Evolutionary conservation across 53 echinoderm and acorn worm genomes (phyloP), one percentile per base, ranked within the genome.

Genomic region (Holothuria scabra): DNA sequence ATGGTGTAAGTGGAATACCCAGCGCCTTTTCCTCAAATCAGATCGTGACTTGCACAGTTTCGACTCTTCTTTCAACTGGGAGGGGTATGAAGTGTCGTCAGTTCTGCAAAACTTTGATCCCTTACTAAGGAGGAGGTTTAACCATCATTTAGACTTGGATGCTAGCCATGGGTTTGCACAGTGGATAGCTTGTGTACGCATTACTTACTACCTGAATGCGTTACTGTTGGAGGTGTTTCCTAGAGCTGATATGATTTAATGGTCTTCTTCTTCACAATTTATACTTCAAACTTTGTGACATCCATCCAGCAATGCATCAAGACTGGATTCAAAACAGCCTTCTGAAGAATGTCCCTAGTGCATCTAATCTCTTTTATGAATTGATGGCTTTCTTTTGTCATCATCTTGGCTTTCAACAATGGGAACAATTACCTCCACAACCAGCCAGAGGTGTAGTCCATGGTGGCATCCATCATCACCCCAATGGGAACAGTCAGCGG

Each of bases 131-230:
- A 79, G 12, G 29, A 25, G 8, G 58, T 61, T 30, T 18, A 32
- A 30, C 12, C 52, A 29, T 21, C 32, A 75, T 26, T 78, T 89
- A 22, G 89, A 95, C 59, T 55, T 85, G 8, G 84, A 89, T 20
- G 87, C 84, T 22, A 84, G 84, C 24, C 92, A 96, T 46, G 81
- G 84, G 28, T 90, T 91, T 71, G 88, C 96, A 12, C 96, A 96
- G 66, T 89, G 91, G 91, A 89, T 93, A 58, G 63, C 87, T 65
- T 93, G 93, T 35, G 22, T 87, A 24, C 56, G 88, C 60, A 69
- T 74, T 25, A 58, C 87, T 28, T 59, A 86, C 41, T 64, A 78
- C 60, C 80, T 96, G 41, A 96, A 91, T 63, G 81, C 80, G 8
- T 66, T 90, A 16, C 92, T 96, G 5, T 86, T 83, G 16, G 18